A percentile compares a stretch with the other conserved stretches of the same genome.
These are phyloP conservation scores for Penaeus vannamei DNA, from an alignment of 1,140 invertebrate genomes.

Conservation along the genomic window DNA sequence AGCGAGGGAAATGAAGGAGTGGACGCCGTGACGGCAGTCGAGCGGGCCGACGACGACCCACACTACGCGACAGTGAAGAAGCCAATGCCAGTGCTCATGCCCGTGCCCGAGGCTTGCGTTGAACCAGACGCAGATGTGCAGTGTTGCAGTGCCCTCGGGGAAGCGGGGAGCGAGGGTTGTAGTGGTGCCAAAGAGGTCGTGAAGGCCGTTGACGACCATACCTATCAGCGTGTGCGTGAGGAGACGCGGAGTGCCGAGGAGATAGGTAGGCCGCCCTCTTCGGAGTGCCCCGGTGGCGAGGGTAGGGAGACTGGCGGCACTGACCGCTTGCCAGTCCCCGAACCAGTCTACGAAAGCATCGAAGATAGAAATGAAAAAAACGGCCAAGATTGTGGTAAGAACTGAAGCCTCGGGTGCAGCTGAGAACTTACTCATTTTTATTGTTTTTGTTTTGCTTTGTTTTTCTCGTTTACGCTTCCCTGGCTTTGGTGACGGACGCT, in stretches of 20 bases:
- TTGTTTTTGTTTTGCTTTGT: slow-evolving; percentile 6
- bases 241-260: not conserved
- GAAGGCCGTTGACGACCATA: slow-evolving; percentile 1
- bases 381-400: slow-evolving; percentile 57
- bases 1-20: not conserved
- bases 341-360: slow-evolving; percentile 58
- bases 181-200: slow-evolving; percentile 2
- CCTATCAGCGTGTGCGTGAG: slow-evolving; percentile 31
- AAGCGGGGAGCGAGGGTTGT: not conserved
- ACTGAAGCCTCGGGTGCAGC: not conserved
- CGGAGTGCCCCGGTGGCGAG: slow-evolving; percentile 7
- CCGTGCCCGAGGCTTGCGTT: too few species aligned
- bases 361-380: slow-evolving; percentile 44
- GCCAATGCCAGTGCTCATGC: slow-evolving; percentile 25
- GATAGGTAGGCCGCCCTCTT: not conserved
- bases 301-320: slow-evolving; percentile 20
- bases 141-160: not conserved
- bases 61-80: slow-evolving; percentile 48
- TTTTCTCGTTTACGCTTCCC: slow-evolving; percentile 28
- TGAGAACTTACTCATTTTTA: not conserved
- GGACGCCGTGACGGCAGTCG: not conserved
- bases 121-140: not conserved
- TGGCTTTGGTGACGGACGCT: not conserved
- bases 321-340: slow-evolving; percentile 2
- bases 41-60: not conserved